A percentile compares a stretch with the other conserved stretches of the same genome.
phyloP scores from a whole-genome alignment of 2,888 invertebrate species.

The Trachelus iudaicus region DNA sequence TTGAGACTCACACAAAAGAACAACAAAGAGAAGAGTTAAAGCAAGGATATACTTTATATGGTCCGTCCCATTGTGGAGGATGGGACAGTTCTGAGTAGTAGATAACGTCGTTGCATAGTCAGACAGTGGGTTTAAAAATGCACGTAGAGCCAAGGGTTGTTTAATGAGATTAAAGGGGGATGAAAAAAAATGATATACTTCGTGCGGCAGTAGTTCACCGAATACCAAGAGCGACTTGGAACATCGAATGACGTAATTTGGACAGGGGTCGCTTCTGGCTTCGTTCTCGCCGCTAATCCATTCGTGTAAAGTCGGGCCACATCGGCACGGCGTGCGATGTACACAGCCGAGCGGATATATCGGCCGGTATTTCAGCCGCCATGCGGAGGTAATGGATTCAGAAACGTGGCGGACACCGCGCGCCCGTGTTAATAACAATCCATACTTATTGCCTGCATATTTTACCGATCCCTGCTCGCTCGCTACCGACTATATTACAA shows the following conservation, averaged over 20 bases:
- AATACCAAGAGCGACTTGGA: not conserved
- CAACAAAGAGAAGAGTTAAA: not conserved
- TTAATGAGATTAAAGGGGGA: not conserved
- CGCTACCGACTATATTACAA: slow-evolving; percentile 65
- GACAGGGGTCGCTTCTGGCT: not conserved
- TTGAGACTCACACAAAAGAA: not conserved
- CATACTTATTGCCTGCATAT: slow-evolving; percentile 67
- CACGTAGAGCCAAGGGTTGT: not conserved
- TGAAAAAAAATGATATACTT: not conserved
- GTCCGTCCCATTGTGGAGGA: not conserved
- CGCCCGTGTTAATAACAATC: slow-evolving; percentile 67
- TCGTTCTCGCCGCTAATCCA: slow-evolving; percentile 55
- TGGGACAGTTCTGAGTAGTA: not conserved
- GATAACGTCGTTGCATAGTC: not conserved
- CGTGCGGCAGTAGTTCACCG: not conserved
- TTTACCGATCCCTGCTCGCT: slow-evolving; percentile 64
- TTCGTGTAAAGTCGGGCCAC: slow-evolving; percentile 41
- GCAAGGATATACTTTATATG: not conserved
- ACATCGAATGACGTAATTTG: not conserved
- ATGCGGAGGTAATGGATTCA: slow-evolving; percentile 67
- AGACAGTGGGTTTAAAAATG: not conserved
- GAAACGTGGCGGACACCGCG: slow-evolving; percentile 65
- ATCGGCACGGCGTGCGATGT: slow-evolving; percentile 42
- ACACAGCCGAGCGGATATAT: slow-evolving; percentile 63
- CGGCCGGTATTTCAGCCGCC: slow-evolving; percentile 66